Conservation (phyloP, 2,888 invertebrate species). For the Lasius platythorax region DNA sequence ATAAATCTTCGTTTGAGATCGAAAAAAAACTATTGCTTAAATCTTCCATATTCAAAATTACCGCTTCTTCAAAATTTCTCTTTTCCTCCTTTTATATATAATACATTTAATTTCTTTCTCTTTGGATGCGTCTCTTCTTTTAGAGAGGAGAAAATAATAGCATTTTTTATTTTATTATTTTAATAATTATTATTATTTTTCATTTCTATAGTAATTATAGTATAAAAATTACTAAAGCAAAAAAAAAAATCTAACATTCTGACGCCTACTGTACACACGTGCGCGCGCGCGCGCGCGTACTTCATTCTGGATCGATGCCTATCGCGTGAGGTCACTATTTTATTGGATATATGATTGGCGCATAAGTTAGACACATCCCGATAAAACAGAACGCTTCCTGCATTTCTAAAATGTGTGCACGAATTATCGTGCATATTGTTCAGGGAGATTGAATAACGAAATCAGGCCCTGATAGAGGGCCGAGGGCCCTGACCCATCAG, state of each 20-base stretch:
- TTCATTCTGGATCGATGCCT: conserved; percentile 57
- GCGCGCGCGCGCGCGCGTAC: conserved; percentile 1
- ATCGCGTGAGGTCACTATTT: conserved; percentile 48
- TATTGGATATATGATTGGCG: conserved; percentile 13
- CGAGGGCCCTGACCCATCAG: conserved; percentile 74
- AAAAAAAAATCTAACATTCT: background rate
- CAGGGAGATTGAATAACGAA: background rate
- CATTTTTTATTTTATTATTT: background rate
- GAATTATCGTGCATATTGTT: background rate
- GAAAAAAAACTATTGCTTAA: background rate
- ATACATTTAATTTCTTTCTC: background rate
- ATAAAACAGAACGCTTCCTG: background rate
- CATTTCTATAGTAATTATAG: background rate
- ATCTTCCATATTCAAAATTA: background rate
- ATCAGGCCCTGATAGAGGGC: conserved; percentile 61
- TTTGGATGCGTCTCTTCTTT: background rate
- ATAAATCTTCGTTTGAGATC: background rate
- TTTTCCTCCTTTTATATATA: background rate
- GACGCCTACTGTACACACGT: conserved; percentile 13
- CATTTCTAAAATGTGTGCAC: background rate
- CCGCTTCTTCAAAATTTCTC: background rate
- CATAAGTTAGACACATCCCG: conserved; percentile 3
- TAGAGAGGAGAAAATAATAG: background rate
- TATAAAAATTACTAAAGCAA: background rate
- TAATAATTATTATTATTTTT: background rate